phyloP scores from a whole-genome alignment of 2,113 vertebrate species.

The Pontoporia blainvillei region DNA sequence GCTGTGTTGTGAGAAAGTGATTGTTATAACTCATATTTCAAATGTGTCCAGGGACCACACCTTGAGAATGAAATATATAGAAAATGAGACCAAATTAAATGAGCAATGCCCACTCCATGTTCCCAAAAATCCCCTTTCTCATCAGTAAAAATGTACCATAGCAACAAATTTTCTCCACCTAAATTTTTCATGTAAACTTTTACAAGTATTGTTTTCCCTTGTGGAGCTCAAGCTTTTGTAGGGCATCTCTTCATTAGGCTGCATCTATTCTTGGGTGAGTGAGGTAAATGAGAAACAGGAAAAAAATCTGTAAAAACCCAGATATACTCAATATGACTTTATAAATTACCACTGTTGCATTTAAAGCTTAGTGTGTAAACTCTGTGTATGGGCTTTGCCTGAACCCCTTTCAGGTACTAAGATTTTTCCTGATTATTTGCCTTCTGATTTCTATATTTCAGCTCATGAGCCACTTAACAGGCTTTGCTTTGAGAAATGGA shows the following conservation, averaged over 20 bases:
- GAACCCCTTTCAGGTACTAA: neutral
- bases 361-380: neutral
- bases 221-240: neutral
- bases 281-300: too few relatives aligned
- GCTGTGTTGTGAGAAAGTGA: rapidly evolving
- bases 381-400: neutral
- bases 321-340: neutral
- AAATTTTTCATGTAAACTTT: neutral
- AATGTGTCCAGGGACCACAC: neutral
- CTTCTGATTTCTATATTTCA: neutral
- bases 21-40: neutral
- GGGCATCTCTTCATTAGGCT: neutral
- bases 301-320: neutral
- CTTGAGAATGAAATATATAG: neutral
- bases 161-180: neutral
- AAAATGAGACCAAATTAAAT: neutral
- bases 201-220: neutral
- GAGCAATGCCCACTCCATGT: rapidly evolving
- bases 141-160: neutral
- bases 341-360: neutral
- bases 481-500: neutral
- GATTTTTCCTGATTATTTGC: neutral
- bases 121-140: neutral
- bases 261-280: neutral
- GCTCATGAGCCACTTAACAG: too few relatives aligned